Base-by-base conservation (phyloP, 2,113 vertebrate species). In the Diadophis punctatus region DNA sequence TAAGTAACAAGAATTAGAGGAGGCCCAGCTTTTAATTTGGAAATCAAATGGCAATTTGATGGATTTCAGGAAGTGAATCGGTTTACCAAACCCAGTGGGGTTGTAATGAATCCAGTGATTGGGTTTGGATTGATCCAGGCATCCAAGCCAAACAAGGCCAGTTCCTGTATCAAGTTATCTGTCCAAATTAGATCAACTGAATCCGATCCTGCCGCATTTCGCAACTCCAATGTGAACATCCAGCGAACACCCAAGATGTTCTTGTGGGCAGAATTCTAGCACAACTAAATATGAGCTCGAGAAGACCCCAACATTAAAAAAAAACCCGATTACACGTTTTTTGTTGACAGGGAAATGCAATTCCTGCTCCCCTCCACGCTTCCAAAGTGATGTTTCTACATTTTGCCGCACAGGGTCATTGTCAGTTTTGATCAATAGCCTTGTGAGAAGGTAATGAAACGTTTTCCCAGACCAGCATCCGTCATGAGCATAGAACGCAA, bases 401-500 rank as follows among this genome's bases (percentile, higher is more conserved):
- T 74, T 74, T 74, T 16, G 63, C 63, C 16, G 63, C 6, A 74
- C n/a, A 14, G 1, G 34, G 6, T 74, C 63, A 34, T 18, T 34
- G 63, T 18, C 63, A 74, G 63, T 34, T 74, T 74, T 74, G 63
- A 74, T 74, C 63, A 74, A 34, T 3, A 20, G 63, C 63, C n/a
- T 34, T 18, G n/a, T 34, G n/a, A 34, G 63, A 34, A 34, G 30
- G n/a, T 34, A 18, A 16, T 74, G 63, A 74, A 74, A 74, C 6
- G 1, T 74, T 74, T 74, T 3, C n/a, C 63, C 63, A 34, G n/a
- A 74, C 63, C 30, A 34, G 63, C 63, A 74, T 74, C n/a, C 14
- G 1, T 34, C 5, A 3, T 34, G n/a, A 34, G n/a, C 18, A 18
- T 7, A 0, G n/a, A 74, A 34, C 1, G 5, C 30, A 34, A 34